Evolutionary conservation across 35 echinoderm and acorn worm species (phyloP).

Genomic region (Amphiura filiformis): DNA sequence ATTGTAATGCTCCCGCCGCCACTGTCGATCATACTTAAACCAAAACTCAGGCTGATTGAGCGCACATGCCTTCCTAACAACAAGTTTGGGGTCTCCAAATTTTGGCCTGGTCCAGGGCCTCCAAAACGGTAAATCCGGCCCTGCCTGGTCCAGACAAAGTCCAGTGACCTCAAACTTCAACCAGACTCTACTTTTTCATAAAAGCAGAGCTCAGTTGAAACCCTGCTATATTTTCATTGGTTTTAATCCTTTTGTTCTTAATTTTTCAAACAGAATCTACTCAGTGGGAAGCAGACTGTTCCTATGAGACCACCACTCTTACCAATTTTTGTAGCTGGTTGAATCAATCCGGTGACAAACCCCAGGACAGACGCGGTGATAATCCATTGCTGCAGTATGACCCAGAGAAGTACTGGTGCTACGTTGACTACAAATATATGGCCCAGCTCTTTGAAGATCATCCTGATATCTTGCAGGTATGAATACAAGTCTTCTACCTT

Average conservation of each 20-base stretch:
- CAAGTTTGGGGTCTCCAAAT: too few species aligned
- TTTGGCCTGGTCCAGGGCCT: too few species aligned
- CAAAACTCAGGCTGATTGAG: too few species aligned
- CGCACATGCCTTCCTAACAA: too few species aligned
- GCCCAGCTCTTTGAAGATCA: conserved; percentile 54
- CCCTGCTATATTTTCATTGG: not conserved
- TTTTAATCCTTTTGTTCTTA: not conserved
- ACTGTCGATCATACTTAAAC: too few species aligned
- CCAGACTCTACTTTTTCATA: too few species aligned
- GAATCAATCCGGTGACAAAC: not conserved
- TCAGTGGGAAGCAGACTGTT: conserved; percentile 55
- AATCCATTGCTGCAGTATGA: conserved; percentile 65
- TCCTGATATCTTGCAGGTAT: conserved; percentile 55
- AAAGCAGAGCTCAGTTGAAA: too few species aligned
- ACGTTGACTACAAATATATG: conserved; percentile 96
- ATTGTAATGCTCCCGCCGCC: too few species aligned
- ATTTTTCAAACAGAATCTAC: not conserved
- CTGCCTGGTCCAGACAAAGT: too few species aligned
- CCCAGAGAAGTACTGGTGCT: conserved; percentile 66
- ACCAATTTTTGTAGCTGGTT: conserved; percentile 69
- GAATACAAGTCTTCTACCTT: too few species aligned
- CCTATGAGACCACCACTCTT: conserved; percentile 60
- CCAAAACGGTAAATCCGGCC: too few species aligned
- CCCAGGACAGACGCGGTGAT: not conserved
- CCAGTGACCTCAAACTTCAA: too few species aligned